Evolutionary conservation across 2,113 vertebrate species (phyloP), one percentile per base, ranked within the genome.

Genomic region (Chinchilla lanigera): DNA sequence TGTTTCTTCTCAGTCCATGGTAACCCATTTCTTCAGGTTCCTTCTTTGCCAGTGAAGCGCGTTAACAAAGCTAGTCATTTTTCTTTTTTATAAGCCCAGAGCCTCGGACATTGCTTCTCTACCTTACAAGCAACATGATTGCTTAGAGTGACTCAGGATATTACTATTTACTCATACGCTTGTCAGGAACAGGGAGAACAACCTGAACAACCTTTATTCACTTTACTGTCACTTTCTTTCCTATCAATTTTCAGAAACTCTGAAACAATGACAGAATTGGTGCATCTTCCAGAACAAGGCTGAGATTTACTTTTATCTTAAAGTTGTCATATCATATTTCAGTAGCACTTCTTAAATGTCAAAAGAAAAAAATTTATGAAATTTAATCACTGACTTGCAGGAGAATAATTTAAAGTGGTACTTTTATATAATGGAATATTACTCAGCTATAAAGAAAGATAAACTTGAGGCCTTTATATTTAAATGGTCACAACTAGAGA

Each of bases 291-390:
- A 82, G 44, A 63, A 26, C 44, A 60, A 12, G 44, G 86, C 10
- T 50, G 58, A 82, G 61, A 22, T 71, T 97, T 80, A 86, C 38
- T 89, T 97, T 91, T 78, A 47, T 85, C 75, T 88, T 95, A 90
- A 73, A 88, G 81, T 41, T 95, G 20, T 78, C 47, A 58, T 81
- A 35, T 35, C 73, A 67, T 80, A 35, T 24, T 90, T 94, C 60
- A 86, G 38, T 11, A 63, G 61, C 33, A 85, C 56, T 71, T 92
- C 71, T 86, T 81, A 97, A 65, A 82, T 2, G 56, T 81, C 16
- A 33, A 65, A 26, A 82, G 24, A 33, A 54, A 83, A 93, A 86
- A 4, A 0, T 26, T 83, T 38, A 67, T 38, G 50, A 90, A 83
- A 8, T 67, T 95, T 75, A 93, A 73, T 5, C 75, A 71, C 41